Evolutionary conservation across 2,888 invertebrate species (phyloP).

Genomic region (Limnephilus marmoratus): DNA sequence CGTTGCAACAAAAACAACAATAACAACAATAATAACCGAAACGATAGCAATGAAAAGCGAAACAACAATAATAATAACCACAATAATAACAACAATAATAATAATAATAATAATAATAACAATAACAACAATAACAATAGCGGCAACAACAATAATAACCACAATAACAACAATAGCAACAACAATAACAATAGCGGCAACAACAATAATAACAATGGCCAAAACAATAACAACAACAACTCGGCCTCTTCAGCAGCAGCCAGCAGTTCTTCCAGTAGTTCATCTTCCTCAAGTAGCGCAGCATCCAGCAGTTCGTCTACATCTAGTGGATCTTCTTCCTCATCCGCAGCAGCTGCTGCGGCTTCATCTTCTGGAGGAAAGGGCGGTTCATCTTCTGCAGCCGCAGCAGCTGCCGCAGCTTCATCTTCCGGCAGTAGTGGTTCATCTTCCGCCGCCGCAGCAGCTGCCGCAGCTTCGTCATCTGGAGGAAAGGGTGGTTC

Average conservation of each 20-base stretch:
- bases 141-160: no score
- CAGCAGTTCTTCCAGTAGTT: no score
- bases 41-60: background rate
- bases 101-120: background rate
- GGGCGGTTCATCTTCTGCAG: no score
- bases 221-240: background rate
- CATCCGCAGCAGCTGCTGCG: no score
- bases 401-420: no score
- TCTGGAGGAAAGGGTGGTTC: background rate
- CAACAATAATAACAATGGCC: background rate
- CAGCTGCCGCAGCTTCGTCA: background rate
- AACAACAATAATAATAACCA: background rate
- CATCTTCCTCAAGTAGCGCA: no score
- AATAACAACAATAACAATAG: background rate
- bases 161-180: no score
- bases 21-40: background rate
- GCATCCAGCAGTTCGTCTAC: no score
- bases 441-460: background rate
- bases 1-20: no score
- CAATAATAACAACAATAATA: background rate
- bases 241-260: background rate
- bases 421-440: no score
- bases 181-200: background rate
- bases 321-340: no score
- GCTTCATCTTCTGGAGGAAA: no score